These are phyloP conservation scores for Pogonognathellus flavescens DNA, from an alignment of 1,140 invertebrate genomes.

Conservation along the genomic window DNA sequence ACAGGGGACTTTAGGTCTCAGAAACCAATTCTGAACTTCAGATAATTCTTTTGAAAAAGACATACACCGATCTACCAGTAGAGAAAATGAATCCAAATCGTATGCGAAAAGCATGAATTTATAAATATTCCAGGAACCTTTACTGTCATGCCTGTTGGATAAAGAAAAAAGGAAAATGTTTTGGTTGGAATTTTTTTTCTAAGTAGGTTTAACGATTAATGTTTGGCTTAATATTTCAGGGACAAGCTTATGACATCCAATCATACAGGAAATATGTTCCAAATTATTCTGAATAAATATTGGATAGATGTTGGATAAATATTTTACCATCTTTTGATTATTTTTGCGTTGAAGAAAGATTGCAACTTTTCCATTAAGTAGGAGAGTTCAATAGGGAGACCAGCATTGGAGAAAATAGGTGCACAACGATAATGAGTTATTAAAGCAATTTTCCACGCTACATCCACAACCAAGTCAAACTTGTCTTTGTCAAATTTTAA, in stretches of 20 bases:
- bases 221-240: no score
- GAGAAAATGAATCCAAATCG: neutral
- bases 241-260: no score
- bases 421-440: neutral
- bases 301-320: neutral
- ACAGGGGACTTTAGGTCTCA: neutral
- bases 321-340: slow-evolving; percentile 16
- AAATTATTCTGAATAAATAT: neutral
- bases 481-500: neutral
- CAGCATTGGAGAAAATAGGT: neutral
- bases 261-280: no score
- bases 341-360: slow-evolving; percentile 6
- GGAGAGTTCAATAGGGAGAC: neutral
- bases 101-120: neutral
- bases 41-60: neutral
- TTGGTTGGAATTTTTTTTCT: neutral
- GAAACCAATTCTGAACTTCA: neutral
- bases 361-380: slow-evolving; percentile 1
- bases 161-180: neutral
- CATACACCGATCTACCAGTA: neutral
- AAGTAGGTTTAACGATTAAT: no score
- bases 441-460: neutral
- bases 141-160: neutral
- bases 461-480: neutral
- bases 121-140: neutral